Evolutionary conservation across 2,797 vertebrate species (phyloP), one percentile per base, ranked within the genome.

Genomic region (Carapus acus): DNA sequence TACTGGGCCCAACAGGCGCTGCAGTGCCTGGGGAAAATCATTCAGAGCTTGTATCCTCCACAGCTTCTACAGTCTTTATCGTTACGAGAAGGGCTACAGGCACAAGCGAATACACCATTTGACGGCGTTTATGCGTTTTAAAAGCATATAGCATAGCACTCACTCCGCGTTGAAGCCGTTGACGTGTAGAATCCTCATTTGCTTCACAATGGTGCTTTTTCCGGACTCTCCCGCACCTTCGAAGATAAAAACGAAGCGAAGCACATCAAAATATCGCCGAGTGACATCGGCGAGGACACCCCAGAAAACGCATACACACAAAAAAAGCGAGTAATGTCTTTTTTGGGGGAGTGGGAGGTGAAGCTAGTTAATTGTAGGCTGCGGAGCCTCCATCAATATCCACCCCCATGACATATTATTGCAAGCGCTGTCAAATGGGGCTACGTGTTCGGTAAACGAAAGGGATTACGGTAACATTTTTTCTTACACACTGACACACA

Each of bases 181-280:
- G 87, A 98, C 95, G 74, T 98, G 95, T 81, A 98, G 91, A 62
- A 98, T 98, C 87, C 87, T 90, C 96, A 98, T 98, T 81, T 98
- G 96, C 88, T 98, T 98, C 86, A 98, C 96, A 79, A 98, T 98
- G 71, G 96, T 98, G 92, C 96, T 98, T 88, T 98, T 98, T 82
- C 95, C 95, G 70, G 95, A 98, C 86, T 98, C 96, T 78, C 96
- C 96, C 78, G 96, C 95, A 84, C 96, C 96, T 98, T 86, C 54
- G 88, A 84, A 78, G 52, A 62, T 7, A 74, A 58, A 41, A 44
- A n/a, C 34, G 2, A 48, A 3, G 22, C 39, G 46, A 58, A 17
- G 72, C 17, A 48, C 23, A 58, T 7, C 7, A 37, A 57, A 69
- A 62, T 45, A 43, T 63, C 42, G 79, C 45, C 56, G 42, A 54